phyloP scores from a whole-genome alignment of 2,797 vertebrate species.

The Takifugu ocellatus region DNA sequence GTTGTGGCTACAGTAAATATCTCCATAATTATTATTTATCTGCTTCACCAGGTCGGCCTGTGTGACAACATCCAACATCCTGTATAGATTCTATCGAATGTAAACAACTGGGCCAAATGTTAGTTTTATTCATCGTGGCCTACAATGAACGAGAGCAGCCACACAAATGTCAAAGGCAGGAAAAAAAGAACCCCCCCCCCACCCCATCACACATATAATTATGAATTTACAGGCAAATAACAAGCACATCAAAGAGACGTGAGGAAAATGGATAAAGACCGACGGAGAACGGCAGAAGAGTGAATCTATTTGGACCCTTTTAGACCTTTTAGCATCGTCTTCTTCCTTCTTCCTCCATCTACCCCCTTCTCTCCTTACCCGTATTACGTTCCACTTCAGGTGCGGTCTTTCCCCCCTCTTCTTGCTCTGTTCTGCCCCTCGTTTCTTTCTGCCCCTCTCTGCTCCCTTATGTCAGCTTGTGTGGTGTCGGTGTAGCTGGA shows the following conservation, averaged over 20 bases:
- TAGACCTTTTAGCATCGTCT: slow-evolving; percentile 65
- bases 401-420: slow-evolving; percentile 74
- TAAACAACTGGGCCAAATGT: slow-evolving; percentile 55
- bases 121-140: slow-evolving; percentile 45
- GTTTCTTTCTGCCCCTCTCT: slow-evolving; percentile 54
- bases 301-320: slow-evolving; percentile 50
- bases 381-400: slow-evolving; percentile 76
- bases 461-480: slow-evolving; percentile 50
- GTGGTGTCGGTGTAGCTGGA: slow-evolving; percentile 72
- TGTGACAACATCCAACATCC: slow-evolving; percentile 7
- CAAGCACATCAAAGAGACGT: slow-evolving; percentile 8
- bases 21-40: slow-evolving; percentile 20
- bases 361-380: slow-evolving; percentile 72
- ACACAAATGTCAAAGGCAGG: slow-evolving; percentile 25
- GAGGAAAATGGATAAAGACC: slow-evolving; percentile 29
- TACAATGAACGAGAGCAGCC: slow-evolving; percentile 30
- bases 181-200: slow-evolving; percentile 18
- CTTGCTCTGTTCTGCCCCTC: slow-evolving; percentile 54
- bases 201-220: slow-evolving; percentile 15
- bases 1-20: slow-evolving; percentile 14
- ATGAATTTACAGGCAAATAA: slow-evolving; percentile 19
- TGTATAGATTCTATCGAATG: slow-evolving; percentile 8
- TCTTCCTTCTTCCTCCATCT: slow-evolving; percentile 48
- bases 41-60: slow-evolving; percentile 25
- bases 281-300: slow-evolving; percentile 37